phyloP scores from a whole-genome alignment of 2,113 vertebrate genomes.

The Marmota flaviventris region DNA sequence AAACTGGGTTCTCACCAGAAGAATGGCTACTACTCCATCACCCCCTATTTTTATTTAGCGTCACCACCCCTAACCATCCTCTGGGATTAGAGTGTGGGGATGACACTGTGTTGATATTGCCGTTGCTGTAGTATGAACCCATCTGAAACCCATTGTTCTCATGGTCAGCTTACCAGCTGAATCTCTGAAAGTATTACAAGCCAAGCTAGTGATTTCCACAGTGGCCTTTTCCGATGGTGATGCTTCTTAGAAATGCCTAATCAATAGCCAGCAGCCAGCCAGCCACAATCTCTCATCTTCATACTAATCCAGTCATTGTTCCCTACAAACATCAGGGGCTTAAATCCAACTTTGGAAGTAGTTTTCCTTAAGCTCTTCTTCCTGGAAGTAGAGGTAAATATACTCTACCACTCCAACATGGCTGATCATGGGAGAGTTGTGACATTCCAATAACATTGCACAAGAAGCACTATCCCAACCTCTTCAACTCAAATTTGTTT shows the following conservation, averaged over 20 bases:
- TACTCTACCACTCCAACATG: not conserved
- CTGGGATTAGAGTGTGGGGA: not conserved
- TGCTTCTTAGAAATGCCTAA: not conserved
- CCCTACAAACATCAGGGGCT: not conserved
- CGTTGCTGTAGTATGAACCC: not conserved
- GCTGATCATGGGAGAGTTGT: not conserved
- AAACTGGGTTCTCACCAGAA: not conserved
- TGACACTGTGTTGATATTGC: not conserved
- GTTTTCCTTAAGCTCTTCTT: constrained; percentile 5
- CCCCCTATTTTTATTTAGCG: not conserved
- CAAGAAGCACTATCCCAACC: rapidly evolving
- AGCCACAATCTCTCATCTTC: not conserved
- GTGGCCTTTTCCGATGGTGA: not conserved
- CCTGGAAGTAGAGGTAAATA: not conserved
- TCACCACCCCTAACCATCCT: not conserved
- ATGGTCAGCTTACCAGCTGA: not conserved
- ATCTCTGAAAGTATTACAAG: not conserved
- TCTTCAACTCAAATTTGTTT: not conserved
- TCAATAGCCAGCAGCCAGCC: not conserved
- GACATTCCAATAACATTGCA: not conserved
- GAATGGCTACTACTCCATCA: not conserved
- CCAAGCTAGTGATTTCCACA: rapidly evolving
- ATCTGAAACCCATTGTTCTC: not conserved
- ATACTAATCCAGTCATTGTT: not conserved
- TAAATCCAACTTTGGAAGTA: not conserved